These are phyloP conservation scores for Chiloscyllium plagiosum DNA, from an alignment of 2,113 vertebrate genomes.

Conservation along the genomic window DNA sequence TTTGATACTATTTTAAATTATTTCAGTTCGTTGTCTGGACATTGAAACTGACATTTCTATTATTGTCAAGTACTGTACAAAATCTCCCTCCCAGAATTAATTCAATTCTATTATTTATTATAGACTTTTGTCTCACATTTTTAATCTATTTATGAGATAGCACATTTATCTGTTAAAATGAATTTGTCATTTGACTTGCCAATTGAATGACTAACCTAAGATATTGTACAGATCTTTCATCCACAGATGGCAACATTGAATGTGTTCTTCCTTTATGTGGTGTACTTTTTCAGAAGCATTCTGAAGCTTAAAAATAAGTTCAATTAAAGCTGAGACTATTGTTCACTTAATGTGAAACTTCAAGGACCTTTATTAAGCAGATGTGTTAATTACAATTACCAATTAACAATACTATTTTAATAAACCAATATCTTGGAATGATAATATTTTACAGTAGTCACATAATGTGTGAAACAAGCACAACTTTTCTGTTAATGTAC, in stretches of 20 bases:
- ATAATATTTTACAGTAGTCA: too few relatives aligned
- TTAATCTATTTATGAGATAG: background rate
- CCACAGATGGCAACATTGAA: background rate
- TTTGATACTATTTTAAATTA: slow-evolving; percentile 11
- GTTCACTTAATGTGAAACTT: background rate
- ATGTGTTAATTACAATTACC: too few relatives aligned
- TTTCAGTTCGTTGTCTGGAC: background rate
- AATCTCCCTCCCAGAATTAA: background rate
- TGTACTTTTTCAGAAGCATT: background rate
- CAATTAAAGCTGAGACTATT: background rate
- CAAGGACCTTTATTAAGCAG: background rate
- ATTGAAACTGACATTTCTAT: background rate
- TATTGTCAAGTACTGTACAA: background rate
- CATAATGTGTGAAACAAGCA: too few relatives aligned
- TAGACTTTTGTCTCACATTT: slow-evolving; percentile 12
- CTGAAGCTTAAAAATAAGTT: background rate
- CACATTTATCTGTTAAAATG: slow-evolving; percentile 1
- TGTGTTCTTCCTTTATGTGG: background rate
- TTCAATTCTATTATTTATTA: background rate
- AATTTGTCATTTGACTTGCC: background rate
- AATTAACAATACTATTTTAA: too few relatives aligned
- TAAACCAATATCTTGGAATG: too few relatives aligned
- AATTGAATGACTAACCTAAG: background rate
- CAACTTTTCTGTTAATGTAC: too few relatives aligned
- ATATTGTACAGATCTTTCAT: background rate